phyloP scores from a whole-genome alignment of 2,797 vertebrate species.

The Dryobates pubescens region DNA sequence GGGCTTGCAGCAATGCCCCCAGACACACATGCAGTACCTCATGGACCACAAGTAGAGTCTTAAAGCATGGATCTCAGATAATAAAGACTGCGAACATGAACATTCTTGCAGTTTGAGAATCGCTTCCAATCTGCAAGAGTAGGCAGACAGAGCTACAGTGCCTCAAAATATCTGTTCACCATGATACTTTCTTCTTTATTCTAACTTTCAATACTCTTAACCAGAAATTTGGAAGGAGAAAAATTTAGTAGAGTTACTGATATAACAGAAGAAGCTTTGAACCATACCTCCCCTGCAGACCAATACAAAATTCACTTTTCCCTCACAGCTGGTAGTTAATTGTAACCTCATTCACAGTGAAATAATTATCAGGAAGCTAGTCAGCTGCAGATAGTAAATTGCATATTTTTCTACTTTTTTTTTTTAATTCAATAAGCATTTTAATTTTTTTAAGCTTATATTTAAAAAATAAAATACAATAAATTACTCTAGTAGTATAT shows the following conservation, averaged over 20 bases:
- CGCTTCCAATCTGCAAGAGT: background rate
- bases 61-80: background rate
- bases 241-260: background rate
- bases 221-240: background rate
- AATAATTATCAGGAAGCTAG: background rate
- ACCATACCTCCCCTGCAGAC: background rate
- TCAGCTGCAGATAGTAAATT: background rate
- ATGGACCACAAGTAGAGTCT: background rate
- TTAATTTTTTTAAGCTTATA: background rate
- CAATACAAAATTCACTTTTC: background rate
- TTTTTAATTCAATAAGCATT: background rate
- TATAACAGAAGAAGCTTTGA: background rate
- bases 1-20: background rate
- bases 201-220: background rate
- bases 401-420: too few species aligned
- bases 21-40: background rate
- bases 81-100: background rate
- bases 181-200: background rate
- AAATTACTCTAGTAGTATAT: background rate
- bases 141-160: background rate
- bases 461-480: background rate
- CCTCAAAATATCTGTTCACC: background rate
- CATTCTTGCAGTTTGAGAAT: background rate
- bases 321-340: background rate
- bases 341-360: background rate